Base-by-base conservation (phyloP, 2,797 vertebrate species). In the Poecile montanus region DNA sequence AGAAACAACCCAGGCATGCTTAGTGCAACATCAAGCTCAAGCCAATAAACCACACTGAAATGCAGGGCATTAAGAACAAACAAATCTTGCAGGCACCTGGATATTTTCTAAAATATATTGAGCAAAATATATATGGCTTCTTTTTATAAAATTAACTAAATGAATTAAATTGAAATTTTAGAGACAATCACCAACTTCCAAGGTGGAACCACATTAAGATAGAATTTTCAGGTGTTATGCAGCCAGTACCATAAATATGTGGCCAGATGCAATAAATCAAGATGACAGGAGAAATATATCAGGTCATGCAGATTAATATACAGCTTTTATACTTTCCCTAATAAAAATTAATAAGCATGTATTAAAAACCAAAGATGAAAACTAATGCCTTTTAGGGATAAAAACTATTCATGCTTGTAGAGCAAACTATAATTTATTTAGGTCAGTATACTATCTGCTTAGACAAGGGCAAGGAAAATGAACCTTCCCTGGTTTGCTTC, bases 181-280 rank as follows among this genome's bases (percentile, higher is more conserved):
- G 15, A 66, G 36, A 54, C 30, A 58, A 58, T 80, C 26, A 48
- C 6, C 0, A 4, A 70, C 26, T 70, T 77, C 38, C 47, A n/a
- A 56, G 11, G 27, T 14, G 11, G 65, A 91, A 73, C 8, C 6
- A 68, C 0, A 0, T 38, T 76, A 66, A 62, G 44, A 10, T 1
- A 68, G 25, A 36, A 56, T 56, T 78, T 81, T 78, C 36, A 81
- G n/a, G 12, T 81, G 48, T 63, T 67, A 89, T 4, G 6, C n/a
- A 81, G 62, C 30, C 57, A 54, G 6, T 40, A 82, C 14, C 48
- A 87, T 19, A 71, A 13, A 40, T 42, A 10, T 23, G 11, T 25
- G 48, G 66, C 42, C 29, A 91, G 81, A 62, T 26, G 30, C 3
- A 42, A 66, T 51, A 47, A 68, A 85, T 48, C 14, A 40, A 65